Evolutionary conservation across 2,797 vertebrate genomes (phyloP).

Genomic region (Onychomys arenicola): DNA sequence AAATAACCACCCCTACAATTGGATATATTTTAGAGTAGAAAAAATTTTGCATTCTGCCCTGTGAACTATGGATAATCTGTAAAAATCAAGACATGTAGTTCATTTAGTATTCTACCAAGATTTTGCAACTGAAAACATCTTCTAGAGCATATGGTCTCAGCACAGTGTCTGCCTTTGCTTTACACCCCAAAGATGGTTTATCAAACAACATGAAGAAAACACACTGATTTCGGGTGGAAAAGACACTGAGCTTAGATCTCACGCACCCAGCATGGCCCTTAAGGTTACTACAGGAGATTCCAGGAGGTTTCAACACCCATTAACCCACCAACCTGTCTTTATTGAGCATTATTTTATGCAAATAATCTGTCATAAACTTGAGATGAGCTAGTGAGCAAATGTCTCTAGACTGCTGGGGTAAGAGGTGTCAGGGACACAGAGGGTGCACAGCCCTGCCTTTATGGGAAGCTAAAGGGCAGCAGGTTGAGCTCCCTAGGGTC

Average conservation of each 20-base stretch:
- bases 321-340: not conserved
- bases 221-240: not conserved
- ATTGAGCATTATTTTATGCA: not conserved
- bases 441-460: not conserved
- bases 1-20: too few species aligned
- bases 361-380: not conserved
- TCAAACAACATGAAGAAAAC: not conserved
- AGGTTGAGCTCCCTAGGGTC: not conserved
- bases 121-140: not conserved
- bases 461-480: not conserved
- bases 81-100: not conserved
- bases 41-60: not conserved
- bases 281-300: not conserved
- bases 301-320: not conserved
- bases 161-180: not conserved
- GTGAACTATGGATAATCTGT: not conserved
- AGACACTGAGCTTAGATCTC: not conserved
- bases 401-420: not conserved
- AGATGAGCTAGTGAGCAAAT: not conserved
- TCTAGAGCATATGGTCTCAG: not conserved
- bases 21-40: conserved; percentile 56
- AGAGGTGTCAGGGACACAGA: not conserved
- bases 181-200: not conserved
- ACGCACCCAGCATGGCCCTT: not conserved
- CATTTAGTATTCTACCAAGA: conserved; percentile 6